A percentile compares a stretch with the other conserved stretches of the same genome.
Evolutionary conservation across 2,888 invertebrate species (phyloP).

Genomic region (Drosophila meridionalis): DNA sequence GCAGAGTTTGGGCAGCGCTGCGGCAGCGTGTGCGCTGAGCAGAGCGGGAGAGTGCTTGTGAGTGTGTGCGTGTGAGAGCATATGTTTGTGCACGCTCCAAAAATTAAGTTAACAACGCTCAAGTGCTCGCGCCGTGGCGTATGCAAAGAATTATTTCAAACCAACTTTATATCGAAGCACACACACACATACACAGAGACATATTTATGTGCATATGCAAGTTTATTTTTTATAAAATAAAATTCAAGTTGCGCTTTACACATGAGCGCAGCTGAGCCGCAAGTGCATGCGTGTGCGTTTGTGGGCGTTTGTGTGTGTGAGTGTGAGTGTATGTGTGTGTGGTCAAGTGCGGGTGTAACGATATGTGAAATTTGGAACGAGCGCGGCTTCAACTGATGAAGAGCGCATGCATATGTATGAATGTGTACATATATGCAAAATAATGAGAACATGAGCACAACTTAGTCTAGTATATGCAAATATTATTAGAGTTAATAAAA

Average conservation of each 20-base stretch:
- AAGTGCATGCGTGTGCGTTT: constrained; percentile 16
- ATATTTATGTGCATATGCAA: constrained; percentile 6
- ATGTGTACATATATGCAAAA: not conserved
- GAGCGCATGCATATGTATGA: not conserved
- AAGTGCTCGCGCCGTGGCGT: constrained; percentile 71
- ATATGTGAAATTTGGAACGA: constrained; percentile 46
- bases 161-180: constrained; percentile 47
- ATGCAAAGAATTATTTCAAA: constrained; percentile 57
- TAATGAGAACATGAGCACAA: not conserved
- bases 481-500: constrained; percentile 5
- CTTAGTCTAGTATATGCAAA: not conserved
- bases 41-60: constrained; percentile 18
- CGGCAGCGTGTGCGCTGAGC: not conserved
- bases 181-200: constrained; percentile 18
- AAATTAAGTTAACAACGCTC: constrained; percentile 81
- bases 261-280: constrained; percentile 32
- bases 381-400: constrained; percentile 29
- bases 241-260: constrained; percentile 60
- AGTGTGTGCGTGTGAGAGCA: constrained; percentile 36
- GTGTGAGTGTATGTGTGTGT: constrained; percentile 20
- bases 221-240: constrained; percentile 52
- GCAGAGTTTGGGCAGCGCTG: constrained; percentile 34
- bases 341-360: constrained; percentile 46
- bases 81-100: constrained; percentile 81
- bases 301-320: constrained; percentile 18